A percentile compares a stretch with the other conserved stretches of the same genome.
Conservation (phyloP, 2,113 vertebrate genomes). For the Apteryx mantelli region DNA sequence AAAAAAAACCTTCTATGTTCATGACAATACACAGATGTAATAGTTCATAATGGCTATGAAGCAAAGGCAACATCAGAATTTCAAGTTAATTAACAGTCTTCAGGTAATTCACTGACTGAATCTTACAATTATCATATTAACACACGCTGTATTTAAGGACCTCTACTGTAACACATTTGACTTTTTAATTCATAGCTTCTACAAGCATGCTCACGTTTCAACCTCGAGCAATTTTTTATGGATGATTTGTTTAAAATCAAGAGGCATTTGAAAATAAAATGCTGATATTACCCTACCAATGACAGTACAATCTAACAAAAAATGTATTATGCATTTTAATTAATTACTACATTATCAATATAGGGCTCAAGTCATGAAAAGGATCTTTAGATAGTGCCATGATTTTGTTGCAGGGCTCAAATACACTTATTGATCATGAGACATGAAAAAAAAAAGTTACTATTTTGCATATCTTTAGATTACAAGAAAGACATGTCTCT, state of each 20-base stretch:
- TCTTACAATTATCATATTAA: background rate
- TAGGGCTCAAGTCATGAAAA: conserved; percentile 4
- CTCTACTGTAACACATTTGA: background rate
- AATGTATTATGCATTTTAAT: conserved; percentile 26
- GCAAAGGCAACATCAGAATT: background rate
- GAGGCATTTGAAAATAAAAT: conserved; percentile 3
- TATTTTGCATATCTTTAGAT: background rate
- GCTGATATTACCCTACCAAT: background rate
- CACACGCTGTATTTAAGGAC: background rate
- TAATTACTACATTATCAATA: conserved; percentile 13
- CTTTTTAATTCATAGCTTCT: background rate
- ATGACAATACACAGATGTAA: background rate
- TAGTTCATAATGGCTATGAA: background rate
- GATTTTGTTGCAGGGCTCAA: background rate
- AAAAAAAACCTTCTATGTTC: background rate
- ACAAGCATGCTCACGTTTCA: background rate
- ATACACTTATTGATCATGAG: background rate
- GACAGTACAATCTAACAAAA: background rate
- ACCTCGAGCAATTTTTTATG: background rate
- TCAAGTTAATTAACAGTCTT: background rate
- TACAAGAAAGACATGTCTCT: background rate
- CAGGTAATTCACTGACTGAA: background rate
- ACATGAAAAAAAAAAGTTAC: too few relatives aligned
- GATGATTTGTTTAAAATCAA: conserved; percentile 31
- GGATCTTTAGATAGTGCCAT: background rate